These are phyloP conservation scores for Spialia ferax DNA, from an alignment of 2,888 invertebrate genomes.

Conservation along the genomic window DNA sequence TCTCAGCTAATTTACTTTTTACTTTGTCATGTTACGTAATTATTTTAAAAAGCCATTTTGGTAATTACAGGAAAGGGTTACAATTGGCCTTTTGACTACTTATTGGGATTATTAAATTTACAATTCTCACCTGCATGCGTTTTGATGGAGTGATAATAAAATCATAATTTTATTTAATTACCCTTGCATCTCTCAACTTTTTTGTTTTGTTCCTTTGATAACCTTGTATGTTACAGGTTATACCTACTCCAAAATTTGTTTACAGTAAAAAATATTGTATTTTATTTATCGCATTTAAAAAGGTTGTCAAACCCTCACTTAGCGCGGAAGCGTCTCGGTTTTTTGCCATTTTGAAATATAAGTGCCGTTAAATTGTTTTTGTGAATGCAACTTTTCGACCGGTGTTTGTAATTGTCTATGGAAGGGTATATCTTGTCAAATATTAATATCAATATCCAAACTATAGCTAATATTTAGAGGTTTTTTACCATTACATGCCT, in stretches of 20 bases:
- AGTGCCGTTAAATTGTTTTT: slow-evolving; percentile 56
- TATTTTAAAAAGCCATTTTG: background rate
- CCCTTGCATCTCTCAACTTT: background rate
- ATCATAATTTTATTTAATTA: background rate
- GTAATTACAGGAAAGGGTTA: background rate
- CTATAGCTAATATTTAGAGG: no score
- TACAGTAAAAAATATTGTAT: no score
- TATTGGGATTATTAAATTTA: background rate
- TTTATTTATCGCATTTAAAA: no score
- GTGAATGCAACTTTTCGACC: slow-evolving; percentile 24
- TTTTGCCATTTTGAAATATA: slow-evolving; percentile 56
- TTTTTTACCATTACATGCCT: no score
- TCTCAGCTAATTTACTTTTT: slow-evolving; percentile 1
- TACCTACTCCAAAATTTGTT: no score
- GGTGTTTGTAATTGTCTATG: slow-evolving; percentile 19
- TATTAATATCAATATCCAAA: no score
- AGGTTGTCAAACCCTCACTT: slow-evolving; percentile 43
- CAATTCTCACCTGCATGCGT: background rate
- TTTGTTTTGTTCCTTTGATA: no score
- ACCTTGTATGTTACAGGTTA: no score
- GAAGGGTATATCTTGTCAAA: slow-evolving; percentile 12
- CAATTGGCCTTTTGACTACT: background rate
- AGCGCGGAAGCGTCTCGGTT: slow-evolving; percentile 49
- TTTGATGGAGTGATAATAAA: background rate
- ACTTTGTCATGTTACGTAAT: background rate